Percentiles rank a stretch among this genome's conserved stretches.
phyloP scores from a whole-genome alignment of 2,888 invertebrate species.

The Parthenolecanium corni region DNA sequence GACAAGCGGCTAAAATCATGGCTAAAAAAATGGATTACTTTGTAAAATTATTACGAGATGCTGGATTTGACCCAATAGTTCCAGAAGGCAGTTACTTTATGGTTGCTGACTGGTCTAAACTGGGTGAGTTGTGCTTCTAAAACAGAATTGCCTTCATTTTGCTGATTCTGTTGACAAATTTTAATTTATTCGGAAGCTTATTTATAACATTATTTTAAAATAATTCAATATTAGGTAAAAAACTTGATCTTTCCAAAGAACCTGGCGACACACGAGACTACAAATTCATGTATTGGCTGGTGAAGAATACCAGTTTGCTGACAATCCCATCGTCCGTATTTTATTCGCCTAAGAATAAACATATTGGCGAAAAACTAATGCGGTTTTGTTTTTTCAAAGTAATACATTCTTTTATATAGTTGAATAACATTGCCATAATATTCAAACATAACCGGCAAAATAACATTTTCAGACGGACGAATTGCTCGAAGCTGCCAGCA shows the following conservation, averaged over 20 bases:
- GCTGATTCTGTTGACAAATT: no score
- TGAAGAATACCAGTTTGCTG: slow-evolving; percentile 79
- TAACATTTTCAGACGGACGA: slow-evolving; percentile 1
- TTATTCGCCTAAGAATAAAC: slow-evolving; percentile 68
- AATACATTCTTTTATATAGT: slow-evolving; percentile 22
- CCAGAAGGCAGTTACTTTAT: slow-evolving; percentile 97
- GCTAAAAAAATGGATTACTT: slow-evolving; percentile 75
- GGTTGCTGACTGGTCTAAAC: slow-evolving; percentile 55
- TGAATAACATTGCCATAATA: background rate
- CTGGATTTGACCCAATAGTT: slow-evolving; percentile 79
- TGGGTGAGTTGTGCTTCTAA: slow-evolving; percentile 32
- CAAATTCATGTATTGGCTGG: slow-evolving; percentile 89
- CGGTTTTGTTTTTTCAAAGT: slow-evolving; percentile 93
- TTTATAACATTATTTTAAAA: no score
- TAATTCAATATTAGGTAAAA: background rate
- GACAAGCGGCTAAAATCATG: slow-evolving; percentile 58
- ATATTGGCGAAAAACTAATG: slow-evolving; percentile 70
- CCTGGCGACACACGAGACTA: slow-evolving; percentile 53
- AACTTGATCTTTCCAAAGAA: background rate
- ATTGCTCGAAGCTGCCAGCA: background rate
- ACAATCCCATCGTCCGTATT: slow-evolving; percentile 92
- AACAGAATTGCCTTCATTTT: no score
- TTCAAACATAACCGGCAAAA: no score
- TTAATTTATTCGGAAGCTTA: no score
- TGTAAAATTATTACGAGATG: slow-evolving; percentile 59